Conservation (phyloP, 37 sponge, comb jelly and placozoan species). For the Geodia barretti region DNA sequence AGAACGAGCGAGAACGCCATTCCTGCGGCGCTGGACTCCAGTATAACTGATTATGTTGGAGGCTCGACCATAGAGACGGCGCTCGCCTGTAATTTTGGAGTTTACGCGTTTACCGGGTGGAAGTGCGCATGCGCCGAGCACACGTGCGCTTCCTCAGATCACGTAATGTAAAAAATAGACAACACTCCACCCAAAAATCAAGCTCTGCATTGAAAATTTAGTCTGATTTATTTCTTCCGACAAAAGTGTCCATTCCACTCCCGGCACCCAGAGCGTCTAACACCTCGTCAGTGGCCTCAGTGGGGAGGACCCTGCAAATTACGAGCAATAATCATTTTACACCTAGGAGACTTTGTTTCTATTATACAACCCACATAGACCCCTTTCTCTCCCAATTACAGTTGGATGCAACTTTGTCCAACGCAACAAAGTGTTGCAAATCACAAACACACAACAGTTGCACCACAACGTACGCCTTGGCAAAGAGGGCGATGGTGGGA, state of each 20-base stretch:
- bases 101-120: no score
- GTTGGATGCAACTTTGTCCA: no score
- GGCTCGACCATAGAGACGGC: no score
- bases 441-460: no score
- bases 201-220: background rate
- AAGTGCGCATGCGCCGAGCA: background rate
- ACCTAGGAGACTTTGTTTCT: no score
- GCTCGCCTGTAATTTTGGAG: background rate
- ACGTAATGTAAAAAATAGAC: background rate
- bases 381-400: no score
- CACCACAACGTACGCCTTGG: no score
- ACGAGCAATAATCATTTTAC: no score
- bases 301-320: conserved; percentile 27
- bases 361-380: no score
- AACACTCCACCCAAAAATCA: background rate
- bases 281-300: conserved; percentile 13
- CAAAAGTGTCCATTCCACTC: conserved; percentile 12
- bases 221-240: background rate
- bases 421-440: no score
- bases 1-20: background rate
- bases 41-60: background rate
- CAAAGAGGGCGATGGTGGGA: no score
- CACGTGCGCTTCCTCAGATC: background rate
- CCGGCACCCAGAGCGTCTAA: conserved; percentile 8
- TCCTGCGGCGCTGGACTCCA: background rate